phyloP scores from a whole-genome alignment of 2,888 invertebrate species.

The Sabellastarte sp. region DNA sequence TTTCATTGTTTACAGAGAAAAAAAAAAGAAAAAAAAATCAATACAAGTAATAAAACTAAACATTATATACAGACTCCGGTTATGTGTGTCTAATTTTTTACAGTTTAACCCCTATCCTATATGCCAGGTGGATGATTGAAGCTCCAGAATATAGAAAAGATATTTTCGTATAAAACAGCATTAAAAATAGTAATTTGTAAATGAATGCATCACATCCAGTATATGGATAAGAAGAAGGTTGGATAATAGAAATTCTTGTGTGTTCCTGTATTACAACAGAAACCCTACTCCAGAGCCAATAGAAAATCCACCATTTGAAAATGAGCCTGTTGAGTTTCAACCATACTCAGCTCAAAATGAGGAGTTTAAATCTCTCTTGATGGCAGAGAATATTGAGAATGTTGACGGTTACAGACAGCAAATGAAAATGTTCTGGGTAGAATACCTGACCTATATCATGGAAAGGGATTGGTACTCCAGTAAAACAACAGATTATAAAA shows the following conservation, averaged over 20 bases:
- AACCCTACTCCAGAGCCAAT: neutral
- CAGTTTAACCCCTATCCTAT: too few relatives aligned
- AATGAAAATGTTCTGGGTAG: neutral
- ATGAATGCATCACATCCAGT: too few relatives aligned
- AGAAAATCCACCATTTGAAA: neutral
- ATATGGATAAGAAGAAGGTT: too few relatives aligned
- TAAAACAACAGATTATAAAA: neutral
- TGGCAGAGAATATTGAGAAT: neutral
- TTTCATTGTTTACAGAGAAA: too few relatives aligned
- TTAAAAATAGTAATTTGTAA: too few relatives aligned
- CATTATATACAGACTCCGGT: too few relatives aligned
- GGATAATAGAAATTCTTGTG: neutral
- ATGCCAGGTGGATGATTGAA: too few relatives aligned
- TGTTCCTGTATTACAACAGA: neutral
- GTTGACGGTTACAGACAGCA: neutral
- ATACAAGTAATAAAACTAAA: too few relatives aligned
- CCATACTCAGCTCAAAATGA: neutral
- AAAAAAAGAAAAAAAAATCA: too few relatives aligned
- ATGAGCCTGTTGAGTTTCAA: neutral
- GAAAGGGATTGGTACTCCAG: neutral
- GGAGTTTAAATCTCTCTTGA: neutral
- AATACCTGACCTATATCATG: neutral
- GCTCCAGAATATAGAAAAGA: too few relatives aligned
- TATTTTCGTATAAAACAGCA: too few relatives aligned
- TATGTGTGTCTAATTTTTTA: too few relatives aligned